These are phyloP conservation scores for Eugnorisma glareosa DNA, from an alignment of 2,888 invertebrate genomes.

Conservation along the genomic window DNA sequence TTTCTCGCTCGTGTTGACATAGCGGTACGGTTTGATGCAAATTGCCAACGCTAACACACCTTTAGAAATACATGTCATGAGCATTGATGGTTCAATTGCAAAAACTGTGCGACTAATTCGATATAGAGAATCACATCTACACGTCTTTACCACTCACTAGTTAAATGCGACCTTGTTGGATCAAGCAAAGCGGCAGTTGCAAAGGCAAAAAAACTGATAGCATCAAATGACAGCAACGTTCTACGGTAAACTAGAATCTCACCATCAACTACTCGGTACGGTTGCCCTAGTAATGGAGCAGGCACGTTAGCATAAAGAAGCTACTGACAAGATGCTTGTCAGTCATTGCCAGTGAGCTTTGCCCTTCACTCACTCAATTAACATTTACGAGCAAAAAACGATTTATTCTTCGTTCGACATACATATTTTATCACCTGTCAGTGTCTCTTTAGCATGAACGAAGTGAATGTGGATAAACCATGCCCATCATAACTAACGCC, in stretches of 20 bases:
- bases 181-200: slow-evolving; percentile 36
- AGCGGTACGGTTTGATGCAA: slow-evolving; percentile 52
- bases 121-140: slow-evolving; percentile 17
- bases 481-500: slow-evolving; percentile 31
- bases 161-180: slow-evolving; percentile 34
- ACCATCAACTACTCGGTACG: slow-evolving; percentile 29
- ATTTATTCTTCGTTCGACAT: no score
- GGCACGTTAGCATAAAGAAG: slow-evolving; percentile 27
- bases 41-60: slow-evolving; percentile 51
- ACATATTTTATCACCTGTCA: slow-evolving; percentile 10
- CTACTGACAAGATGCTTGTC: slow-evolving; percentile 48
- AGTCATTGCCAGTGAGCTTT: slow-evolving; percentile 37
- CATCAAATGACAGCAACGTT: slow-evolving; percentile 42
- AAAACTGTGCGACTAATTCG: slow-evolving; percentile 27
- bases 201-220: slow-evolving; percentile 50
- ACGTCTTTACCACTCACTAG: slow-evolving; percentile 3
- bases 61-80: slow-evolving; percentile 34
- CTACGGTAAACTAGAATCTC: slow-evolving; percentile 47
- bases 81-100: slow-evolving; percentile 15
- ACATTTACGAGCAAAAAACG: slow-evolving; percentile 7
- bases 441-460: neutral
- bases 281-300: slow-evolving; percentile 31
- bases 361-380: slow-evolving; percentile 29
- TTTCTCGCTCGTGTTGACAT: slow-evolving; percentile 66
- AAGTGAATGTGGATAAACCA: slow-evolving; percentile 7